Evolutionary conservation across 1,140 invertebrate genomes (phyloP).

Genomic region (Meteorus sp.): DNA sequence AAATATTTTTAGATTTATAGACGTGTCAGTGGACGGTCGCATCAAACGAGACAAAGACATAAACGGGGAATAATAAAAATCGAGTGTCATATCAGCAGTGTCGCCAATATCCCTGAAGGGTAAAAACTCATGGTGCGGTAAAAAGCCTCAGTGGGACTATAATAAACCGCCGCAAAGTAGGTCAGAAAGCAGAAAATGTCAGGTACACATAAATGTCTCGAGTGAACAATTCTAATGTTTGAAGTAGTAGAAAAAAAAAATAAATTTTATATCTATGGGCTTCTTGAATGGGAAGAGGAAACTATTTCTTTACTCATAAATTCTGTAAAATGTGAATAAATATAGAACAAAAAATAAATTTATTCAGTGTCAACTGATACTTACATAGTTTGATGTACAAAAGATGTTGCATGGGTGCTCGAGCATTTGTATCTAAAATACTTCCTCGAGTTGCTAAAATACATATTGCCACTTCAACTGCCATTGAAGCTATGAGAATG

Average conservation of each 20-base stretch:
- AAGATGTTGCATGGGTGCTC: conserved; percentile 79
- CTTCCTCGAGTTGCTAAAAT: conserved; percentile 79
- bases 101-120: too few species aligned
- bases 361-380: too few species aligned
- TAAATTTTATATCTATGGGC: too few species aligned
- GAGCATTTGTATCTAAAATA: conserved; percentile 75
- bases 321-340: too few species aligned
- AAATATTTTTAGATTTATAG: too few species aligned
- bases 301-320: too few species aligned
- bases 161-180: conserved; percentile 18
- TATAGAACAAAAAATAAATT: too few species aligned
- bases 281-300: too few species aligned
- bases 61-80: not conserved
- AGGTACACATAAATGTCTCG: conserved; percentile 18
- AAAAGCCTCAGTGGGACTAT: conserved; percentile 5
- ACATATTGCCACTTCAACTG: conserved; percentile 75
- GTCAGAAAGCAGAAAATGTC: conserved; percentile 14
- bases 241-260: too few species aligned
- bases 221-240: too few species aligned
- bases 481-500: conserved; percentile 68
- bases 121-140: conserved; percentile 7
- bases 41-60: not conserved
- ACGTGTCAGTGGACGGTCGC: not conserved
- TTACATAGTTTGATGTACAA: conserved; percentile 81
- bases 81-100: not conserved